These are phyloP conservation scores for Plodia interpunctella DNA, from an alignment of 1,140 invertebrate species.

Conservation along the genomic window DNA sequence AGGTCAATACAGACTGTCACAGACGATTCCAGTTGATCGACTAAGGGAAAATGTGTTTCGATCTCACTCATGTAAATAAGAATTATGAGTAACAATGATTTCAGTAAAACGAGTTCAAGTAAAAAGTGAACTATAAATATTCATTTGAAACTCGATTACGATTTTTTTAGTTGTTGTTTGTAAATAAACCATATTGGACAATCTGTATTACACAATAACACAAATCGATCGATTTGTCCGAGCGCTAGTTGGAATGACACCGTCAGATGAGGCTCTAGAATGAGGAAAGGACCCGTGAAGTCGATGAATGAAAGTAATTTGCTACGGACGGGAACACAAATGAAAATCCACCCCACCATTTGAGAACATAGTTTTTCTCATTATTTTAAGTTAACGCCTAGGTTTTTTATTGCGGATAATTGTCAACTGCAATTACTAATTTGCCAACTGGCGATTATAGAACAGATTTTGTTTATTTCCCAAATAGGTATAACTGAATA, in stretches of 20 bases:
- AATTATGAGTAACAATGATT: too few relatives aligned
- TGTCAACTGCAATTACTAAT: not conserved
- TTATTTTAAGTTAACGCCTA: not conserved
- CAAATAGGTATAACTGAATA: not conserved
- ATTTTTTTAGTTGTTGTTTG: not conserved
- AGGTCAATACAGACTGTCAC: not conserved
- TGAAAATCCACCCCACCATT: conserved; percentile 44
- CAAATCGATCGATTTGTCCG: conserved; percentile 33
- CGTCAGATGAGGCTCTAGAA: conserved; percentile 21
- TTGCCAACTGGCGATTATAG: not conserved
- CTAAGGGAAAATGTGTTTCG: too few relatives aligned
- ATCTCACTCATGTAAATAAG: too few relatives aligned
- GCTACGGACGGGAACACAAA: conserved; percentile 73
- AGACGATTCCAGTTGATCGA: not conserved
- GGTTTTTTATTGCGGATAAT: not conserved
- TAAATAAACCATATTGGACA: not conserved
- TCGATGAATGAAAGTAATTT: conserved; percentile 48
- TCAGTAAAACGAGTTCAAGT: too few relatives aligned
- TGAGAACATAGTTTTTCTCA: not conserved
- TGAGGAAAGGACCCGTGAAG: conserved; percentile 25
- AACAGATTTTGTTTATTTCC: not conserved
- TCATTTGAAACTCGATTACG: not conserved
- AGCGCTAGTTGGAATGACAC: conserved; percentile 37
- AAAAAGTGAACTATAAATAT: too few relatives aligned
- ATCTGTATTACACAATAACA: conserved; percentile 18